phyloP scores from a whole-genome alignment of 1,140 invertebrate species.

The Andrena cerasifolii region DNA sequence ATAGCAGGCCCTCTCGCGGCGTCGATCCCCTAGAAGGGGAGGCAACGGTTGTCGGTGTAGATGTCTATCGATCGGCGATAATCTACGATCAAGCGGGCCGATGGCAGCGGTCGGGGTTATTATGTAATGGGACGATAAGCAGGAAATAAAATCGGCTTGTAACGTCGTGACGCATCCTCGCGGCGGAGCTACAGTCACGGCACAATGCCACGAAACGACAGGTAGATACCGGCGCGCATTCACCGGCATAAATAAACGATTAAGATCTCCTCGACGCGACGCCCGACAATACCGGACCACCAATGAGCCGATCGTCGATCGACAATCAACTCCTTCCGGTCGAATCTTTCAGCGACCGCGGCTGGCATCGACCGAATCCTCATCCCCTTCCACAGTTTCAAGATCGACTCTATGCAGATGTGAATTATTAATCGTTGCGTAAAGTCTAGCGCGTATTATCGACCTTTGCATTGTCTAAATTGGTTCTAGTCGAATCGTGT shows the following conservation, averaged over 20 bases:
- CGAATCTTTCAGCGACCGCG: constrained; percentile 35
- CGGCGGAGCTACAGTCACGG: constrained; percentile 38
- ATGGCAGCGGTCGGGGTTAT: constrained; percentile 62
- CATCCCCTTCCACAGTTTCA: no score
- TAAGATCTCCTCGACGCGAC: constrained; percentile 62
- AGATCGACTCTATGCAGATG: no score
- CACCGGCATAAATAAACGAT: constrained; percentile 70
- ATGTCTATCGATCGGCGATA: constrained; percentile 66
- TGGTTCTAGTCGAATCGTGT: no score
- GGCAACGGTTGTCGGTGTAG: constrained; percentile 64
- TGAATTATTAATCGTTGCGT: no score
- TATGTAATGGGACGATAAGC: constrained; percentile 65
- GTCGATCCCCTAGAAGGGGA: constrained; percentile 23
- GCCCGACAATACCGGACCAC: constrained; percentile 60
- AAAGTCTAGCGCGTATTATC: no score
- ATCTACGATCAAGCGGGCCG: constrained; percentile 50
- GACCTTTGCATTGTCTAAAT: no score
- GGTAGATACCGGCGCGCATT: constrained; percentile 58
- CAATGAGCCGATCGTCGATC: constrained; percentile 53
- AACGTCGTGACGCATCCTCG: constrained; percentile 59
- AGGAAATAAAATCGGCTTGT: constrained; percentile 68
- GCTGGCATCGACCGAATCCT: background rate
- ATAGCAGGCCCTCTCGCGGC: constrained; percentile 13
- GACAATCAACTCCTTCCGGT: constrained; percentile 32
- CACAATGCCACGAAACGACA: constrained; percentile 62